Base-by-base conservation (phyloP, 1,140 invertebrate species). In the Amyelois transitella region DNA sequence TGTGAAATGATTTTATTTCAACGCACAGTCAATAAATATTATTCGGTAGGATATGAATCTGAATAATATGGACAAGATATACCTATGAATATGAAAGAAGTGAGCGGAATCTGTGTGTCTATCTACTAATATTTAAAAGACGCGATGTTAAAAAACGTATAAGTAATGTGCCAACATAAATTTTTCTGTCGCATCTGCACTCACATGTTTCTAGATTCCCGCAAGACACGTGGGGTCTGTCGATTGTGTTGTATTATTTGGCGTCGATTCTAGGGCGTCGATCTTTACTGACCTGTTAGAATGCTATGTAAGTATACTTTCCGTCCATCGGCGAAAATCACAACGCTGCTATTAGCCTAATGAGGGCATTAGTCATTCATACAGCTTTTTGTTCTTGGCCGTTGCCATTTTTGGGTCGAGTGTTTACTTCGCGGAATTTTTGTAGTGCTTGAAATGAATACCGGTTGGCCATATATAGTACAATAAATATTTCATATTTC, bases 261-360 rank as follows among this genome's bases (percentile, higher is more conserved):
- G 62, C 48, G 60, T 59, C 53, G 62, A 72, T 78, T 75, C 61
- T 77, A 66, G 78, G 78, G 75, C 78, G 74, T 79, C 76, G 76
- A 63, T 81, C 78, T 75, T 56, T 45, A 49, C 43, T 75, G 76
- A 79, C 72, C 76, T 62, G 70, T 69, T 66, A 54, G 44, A 21
- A 55, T 55, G 55, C 57, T 12, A n/a, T n/a, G n/a, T n/a, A n/a
- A n/a, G n/a, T n/a, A n/a, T 19, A 19, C 0, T 48, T 21, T 48
- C 45, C 20, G 12, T 48, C 45, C 45, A 19, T 14, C 18, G 12
- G 12, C 2, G 19, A 18, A 19, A 38, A 48, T 45, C 8, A n/a
- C n/a, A n/a, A n/a, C 19, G 14, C 43, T 17, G 19, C 43, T 45
- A 45, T 45, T 45, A 45, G 18, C 43, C 10, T 45, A 19, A 44